A percentile compares a stretch with the other conserved stretches of the same genome.
phyloP scores from a whole-genome alignment of 1,140 invertebrate genomes.

The Trichonephila clavipes region DNA sequence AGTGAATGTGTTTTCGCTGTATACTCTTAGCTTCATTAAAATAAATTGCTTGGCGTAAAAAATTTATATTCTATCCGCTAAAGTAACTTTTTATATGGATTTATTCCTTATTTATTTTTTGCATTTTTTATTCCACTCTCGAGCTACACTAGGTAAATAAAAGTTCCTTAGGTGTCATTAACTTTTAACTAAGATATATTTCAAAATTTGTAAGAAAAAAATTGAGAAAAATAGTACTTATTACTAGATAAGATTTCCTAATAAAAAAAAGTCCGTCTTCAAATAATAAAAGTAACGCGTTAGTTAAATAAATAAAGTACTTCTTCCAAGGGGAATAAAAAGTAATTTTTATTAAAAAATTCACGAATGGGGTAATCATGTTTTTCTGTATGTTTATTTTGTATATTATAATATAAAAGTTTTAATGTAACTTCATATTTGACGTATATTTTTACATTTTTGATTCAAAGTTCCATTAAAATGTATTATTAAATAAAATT shows the following conservation, averaged over 20 bases:
- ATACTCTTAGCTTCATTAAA: conserved; percentile 45
- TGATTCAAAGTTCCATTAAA: too few relatives aligned
- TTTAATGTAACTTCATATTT: too few relatives aligned
- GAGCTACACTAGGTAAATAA: background rate
- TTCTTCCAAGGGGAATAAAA: too few relatives aligned
- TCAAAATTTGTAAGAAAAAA: background rate
- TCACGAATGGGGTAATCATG: too few relatives aligned
- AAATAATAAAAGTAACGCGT: too few relatives aligned
- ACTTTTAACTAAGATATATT: background rate
- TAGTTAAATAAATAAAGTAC: too few relatives aligned
- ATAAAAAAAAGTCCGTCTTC: too few relatives aligned
- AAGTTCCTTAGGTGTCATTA: background rate
- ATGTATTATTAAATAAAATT: too few relatives aligned
- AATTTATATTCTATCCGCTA: background rate
- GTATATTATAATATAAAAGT: too few relatives aligned
- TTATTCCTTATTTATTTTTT: conserved; percentile 14
- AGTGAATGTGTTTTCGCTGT: background rate
- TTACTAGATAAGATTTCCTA: background rate
- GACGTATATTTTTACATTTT: too few relatives aligned
- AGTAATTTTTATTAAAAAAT: too few relatives aligned
- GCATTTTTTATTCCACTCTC: background rate
- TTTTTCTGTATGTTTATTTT: too few relatives aligned
- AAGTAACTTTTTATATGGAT: conserved; percentile 26
- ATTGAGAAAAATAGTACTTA: background rate
- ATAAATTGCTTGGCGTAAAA: conserved; percentile 45